phyloP scores from a whole-genome alignment of 2,113 vertebrate species.

The Psittacus erithacus region DNA sequence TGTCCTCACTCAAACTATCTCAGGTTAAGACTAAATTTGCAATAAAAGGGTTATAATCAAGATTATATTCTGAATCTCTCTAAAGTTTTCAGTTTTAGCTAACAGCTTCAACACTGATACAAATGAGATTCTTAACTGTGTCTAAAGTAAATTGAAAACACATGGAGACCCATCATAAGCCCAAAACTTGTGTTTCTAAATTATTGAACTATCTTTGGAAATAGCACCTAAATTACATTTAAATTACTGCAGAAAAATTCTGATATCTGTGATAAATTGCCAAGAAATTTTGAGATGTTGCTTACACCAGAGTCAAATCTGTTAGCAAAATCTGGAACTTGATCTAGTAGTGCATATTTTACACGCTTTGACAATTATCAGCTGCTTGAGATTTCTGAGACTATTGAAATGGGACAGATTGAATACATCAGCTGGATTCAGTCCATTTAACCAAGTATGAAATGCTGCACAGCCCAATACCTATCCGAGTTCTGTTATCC shows the following conservation, averaged over 20 bases:
- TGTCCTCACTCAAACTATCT: not conserved
- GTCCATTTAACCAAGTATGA: slow-evolving; percentile 13
- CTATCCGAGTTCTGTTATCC: not conserved
- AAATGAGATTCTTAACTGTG: not conserved
- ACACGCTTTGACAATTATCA: not conserved
- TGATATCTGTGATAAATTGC: not conserved
- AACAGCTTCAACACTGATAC: not conserved
- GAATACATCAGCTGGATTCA: slow-evolving; percentile 24
- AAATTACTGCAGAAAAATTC: not conserved
- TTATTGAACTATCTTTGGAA: not conserved
- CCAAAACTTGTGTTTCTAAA: not conserved
- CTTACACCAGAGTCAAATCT: not conserved
- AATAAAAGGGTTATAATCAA: not conserved
- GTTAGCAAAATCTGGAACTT: not conserved
- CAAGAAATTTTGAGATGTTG: not conserved
- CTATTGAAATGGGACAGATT: not conserved
- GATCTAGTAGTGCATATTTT: not conserved
- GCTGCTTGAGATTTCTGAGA: not conserved
- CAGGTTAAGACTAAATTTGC: not conserved
- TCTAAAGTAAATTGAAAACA: not conserved
- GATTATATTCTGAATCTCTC: not conserved
- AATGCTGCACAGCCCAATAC: not conserved
- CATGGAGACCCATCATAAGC: fast-evolving
- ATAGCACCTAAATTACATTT: not conserved
- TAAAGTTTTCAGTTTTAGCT: not conserved